Evolutionary conservation across 2,888 invertebrate species (phyloP), one percentile per base, ranked within the genome.

Genomic region (Morpho deidamia): DNA sequence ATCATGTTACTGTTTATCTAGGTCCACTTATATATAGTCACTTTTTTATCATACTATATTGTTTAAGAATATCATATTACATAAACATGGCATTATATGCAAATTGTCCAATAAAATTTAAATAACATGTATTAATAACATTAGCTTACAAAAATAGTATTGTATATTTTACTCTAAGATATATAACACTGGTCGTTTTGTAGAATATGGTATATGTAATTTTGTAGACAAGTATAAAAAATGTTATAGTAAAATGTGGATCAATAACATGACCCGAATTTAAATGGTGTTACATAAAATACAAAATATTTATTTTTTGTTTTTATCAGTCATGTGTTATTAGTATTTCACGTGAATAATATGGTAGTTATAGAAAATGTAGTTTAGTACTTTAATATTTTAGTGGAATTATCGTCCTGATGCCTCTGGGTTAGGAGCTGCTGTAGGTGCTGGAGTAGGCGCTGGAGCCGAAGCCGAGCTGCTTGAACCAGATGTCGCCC

Each of bases 401-500:
- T 37, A 8, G 23, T 10, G 37, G 9, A 49, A 40, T 59, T 61
- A 62, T 81, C 81, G 79, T 8, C 82, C 79, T 39, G 75, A 64
- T 43, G 80, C 56, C 14, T 71, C 69, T 11, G 64, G 63, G n/a
- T 61, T 58, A 7, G 56, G 44, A n/a, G 56, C 32, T 8, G 53
- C 39, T 34, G 76, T 65, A 41, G 81, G 56, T 23, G 70, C 67
- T n/a, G 63, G 62, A 7, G 61, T 45, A 8, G 59, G 52, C 8
- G 63, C 58, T 1, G 64, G 54, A 10, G 67, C 62, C 37, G 72
- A 59, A 33, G 71, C 40, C 4, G 66, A 44, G 4, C 62, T 40
- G 44, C 54, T 48, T 8, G 63, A 51, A 35, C 84, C 81, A 53
- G 80, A 76, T 34, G 84, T 78, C 50, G 86, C 83, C 81, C 83